Percentiles rank a stretch among this genome's conserved stretches.
Evolutionary conservation across 1,140 invertebrate species (phyloP).

Genomic region (Phymastichus coffea): DNA sequence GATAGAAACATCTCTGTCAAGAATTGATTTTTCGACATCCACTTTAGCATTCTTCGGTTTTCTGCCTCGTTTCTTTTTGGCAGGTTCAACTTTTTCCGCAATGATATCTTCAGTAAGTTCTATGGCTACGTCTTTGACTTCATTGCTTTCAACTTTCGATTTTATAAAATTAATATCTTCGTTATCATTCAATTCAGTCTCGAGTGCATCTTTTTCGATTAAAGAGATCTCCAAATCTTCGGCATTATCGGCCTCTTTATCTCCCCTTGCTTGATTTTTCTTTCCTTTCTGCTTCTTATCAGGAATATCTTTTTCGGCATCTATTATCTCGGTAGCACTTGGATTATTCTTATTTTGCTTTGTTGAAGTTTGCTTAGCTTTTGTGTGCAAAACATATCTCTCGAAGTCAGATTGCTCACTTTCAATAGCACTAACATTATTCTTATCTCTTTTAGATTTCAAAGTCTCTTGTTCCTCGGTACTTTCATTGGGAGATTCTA

Average conservation of each 20-base stretch:
- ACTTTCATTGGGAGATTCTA: constrained; percentile 1
- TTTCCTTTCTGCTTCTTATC: neutral
- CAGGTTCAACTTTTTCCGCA: neutral
- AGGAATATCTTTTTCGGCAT: neutral
- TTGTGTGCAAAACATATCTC: neutral
- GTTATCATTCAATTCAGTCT: too few relatives aligned
- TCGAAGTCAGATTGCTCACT: neutral
- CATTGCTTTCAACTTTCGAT: too few relatives aligned
- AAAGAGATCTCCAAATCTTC: too few relatives aligned
- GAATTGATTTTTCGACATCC: neutral
- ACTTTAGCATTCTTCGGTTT: neutral
- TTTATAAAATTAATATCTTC: too few relatives aligned
- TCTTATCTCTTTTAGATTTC: constrained; percentile 2
- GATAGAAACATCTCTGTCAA: neutral
- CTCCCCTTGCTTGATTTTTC: neutral
- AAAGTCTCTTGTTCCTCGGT: neutral
- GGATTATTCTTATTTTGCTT: neutral
- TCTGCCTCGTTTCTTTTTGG: constrained; percentile 10
- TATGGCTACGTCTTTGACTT: too few relatives aligned
- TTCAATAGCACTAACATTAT: neutral
- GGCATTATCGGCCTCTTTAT: too few relatives aligned
- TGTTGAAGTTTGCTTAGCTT: neutral
- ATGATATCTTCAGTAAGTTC: too few relatives aligned
- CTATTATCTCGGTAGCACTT: neutral
- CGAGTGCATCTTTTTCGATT: too few relatives aligned